phyloP scores from a whole-genome alignment of 2,888 invertebrate species.

The Muschampia plurimacula region DNA sequence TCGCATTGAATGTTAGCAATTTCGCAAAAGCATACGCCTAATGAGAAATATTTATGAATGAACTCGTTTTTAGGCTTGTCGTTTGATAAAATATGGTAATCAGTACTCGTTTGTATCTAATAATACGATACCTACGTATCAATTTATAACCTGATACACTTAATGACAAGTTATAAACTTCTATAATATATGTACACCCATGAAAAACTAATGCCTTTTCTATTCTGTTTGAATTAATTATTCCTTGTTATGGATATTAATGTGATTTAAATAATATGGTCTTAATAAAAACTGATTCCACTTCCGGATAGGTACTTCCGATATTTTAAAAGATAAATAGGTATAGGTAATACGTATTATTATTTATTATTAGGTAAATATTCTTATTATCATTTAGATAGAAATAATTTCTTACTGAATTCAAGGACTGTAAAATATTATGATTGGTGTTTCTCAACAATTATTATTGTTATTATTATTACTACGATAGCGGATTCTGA shows the following conservation, averaged over 20 bases:
- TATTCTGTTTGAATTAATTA: not conserved
- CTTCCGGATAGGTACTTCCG: too few relatives aligned
- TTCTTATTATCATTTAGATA: not conserved
- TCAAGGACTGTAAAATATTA: not conserved
- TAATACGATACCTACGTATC: not conserved
- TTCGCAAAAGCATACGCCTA: conserved; percentile 4
- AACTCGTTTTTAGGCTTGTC: not conserved
- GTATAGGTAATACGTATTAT: too few relatives aligned
- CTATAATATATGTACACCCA: not conserved
- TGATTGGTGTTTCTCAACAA: not conserved
- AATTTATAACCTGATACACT: not conserved
- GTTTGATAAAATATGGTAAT: not conserved
- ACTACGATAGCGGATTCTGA: not conserved
- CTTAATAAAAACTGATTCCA: too few relatives aligned
- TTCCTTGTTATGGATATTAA: not conserved
- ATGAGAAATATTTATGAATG: not conserved
- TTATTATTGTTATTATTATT: not conserved
- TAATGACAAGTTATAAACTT: not conserved
- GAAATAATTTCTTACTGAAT: not conserved
- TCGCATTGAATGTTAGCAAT: conserved; percentile 9
- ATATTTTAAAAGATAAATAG: too few relatives aligned
- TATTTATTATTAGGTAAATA: too few relatives aligned
- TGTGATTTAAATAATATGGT: not conserved
- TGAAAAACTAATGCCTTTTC: not conserved
- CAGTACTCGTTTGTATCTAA: not conserved